Evolutionary conservation across 2,797 vertebrate genomes (phyloP), one percentile per base, ranked within the genome.

Genomic region (Cyprinodon diabolis): DNA sequence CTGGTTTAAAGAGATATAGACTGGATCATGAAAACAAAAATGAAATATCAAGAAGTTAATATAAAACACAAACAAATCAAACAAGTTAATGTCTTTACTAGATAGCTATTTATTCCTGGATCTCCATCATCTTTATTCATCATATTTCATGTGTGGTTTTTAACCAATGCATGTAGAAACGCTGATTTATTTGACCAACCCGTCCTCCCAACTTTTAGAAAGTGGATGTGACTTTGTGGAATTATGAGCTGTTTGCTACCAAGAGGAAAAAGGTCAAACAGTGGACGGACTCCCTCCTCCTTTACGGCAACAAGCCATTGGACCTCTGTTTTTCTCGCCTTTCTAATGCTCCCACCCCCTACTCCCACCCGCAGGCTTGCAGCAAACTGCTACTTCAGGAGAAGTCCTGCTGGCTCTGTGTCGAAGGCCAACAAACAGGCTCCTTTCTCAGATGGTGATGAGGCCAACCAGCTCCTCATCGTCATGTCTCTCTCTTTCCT

Each of bases 381-480:
- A 92, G 86, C 86, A 87, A 90, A 90, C 84, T 86, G 89, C 76
- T 83, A 91, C 86, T 92, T 93, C 91, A 91, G 85, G 82, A 77
- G 89, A 93, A 84, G 66, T 76, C 86, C 70, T 79, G 82, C 85
- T 86, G 80, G 75, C 83, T 68, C 52, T 19, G 30, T 80, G 87
- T 91, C 79, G 62, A 40, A 84, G 87, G 85, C 66, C 84, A 88
- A 77, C 79, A 85, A 86, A 91, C 86, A 91, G 70, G 73, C 69
- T 69, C 49, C 69, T 35, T 21, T 84, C 83, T 83, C 83, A 83
- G 78, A 80, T 78, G 76, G 77, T 63, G 71, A 75, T 14, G 25
- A 69, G 45, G 57, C 71, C 68, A 71, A 77, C 51, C 56, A 43
- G 4, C 76, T 62, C 52, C 54, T 69, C 77, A 66, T 72, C 74